Percentiles rank a stretch among this genome's conserved stretches.
phyloP scores from a whole-genome alignment of 2,797 vertebrate genomes.

The Monodelphis domestica region DNA sequence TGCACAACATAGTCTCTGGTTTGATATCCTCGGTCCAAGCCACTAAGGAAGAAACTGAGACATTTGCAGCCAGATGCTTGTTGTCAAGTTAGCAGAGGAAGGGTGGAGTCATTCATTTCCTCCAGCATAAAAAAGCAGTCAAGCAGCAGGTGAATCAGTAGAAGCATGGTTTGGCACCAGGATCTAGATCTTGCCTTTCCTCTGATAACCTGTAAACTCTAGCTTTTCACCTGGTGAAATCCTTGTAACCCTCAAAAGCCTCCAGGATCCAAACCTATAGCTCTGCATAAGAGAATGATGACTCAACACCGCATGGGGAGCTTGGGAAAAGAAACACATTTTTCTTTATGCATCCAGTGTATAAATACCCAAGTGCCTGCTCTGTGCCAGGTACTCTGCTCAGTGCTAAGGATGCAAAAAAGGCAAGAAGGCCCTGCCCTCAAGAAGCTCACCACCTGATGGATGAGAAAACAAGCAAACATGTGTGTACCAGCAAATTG shows the following conservation, averaged over 20 bases:
- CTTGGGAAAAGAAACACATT: not conserved
- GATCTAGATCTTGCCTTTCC: no score
- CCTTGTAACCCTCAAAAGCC: not conserved
- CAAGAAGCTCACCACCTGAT: not conserved
- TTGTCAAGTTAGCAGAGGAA: not conserved
- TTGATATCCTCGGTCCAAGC: not conserved
- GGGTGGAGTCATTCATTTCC: not conserved
- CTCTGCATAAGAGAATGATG: not conserved
- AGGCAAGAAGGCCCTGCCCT: not conserved
- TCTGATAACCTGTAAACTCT: not conserved
- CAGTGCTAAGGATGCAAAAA: not conserved
- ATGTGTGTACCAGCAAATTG: not conserved
- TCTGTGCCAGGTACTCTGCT: not conserved
- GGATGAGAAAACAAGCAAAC: not conserved
- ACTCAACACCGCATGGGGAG: not conserved
- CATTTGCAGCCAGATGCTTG: not conserved
- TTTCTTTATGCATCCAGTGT: not conserved
- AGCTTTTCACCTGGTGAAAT: not conserved
- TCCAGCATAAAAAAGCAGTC: not conserved
- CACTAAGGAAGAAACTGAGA: not conserved
- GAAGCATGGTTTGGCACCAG: no score
- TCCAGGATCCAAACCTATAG: not conserved
- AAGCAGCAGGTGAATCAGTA: not conserved
- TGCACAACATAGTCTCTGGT: not conserved
- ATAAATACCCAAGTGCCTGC: not conserved